A percentile compares a stretch with the other conserved stretches of the same genome.
Evolutionary conservation across 2,888 invertebrate genomes (phyloP).

Genomic region (Napeogenes sylphis): DNA sequence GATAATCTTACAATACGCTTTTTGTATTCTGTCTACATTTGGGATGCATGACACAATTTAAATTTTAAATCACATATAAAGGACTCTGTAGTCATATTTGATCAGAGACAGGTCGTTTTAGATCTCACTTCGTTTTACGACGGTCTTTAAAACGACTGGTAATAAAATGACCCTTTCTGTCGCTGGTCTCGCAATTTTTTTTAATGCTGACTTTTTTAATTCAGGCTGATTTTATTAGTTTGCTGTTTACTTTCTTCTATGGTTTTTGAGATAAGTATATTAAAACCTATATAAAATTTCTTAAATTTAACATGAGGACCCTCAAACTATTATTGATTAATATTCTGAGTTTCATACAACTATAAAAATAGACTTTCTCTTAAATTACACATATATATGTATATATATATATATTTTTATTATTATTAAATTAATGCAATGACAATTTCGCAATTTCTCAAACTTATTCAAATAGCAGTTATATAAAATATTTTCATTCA

Average conservation of each 20-base stretch:
- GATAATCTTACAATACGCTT: too few relatives aligned
- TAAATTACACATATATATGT: too few relatives aligned
- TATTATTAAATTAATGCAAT: too few relatives aligned
- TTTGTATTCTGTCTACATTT: neutral
- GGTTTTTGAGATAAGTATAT: neutral
- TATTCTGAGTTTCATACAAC: too few relatives aligned
- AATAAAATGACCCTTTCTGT: slow-evolving; percentile 29
- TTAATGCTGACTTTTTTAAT: slow-evolving; percentile 16
- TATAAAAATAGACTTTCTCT: too few relatives aligned
- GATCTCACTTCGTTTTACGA: slow-evolving; percentile 41
- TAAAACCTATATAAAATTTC: too few relatives aligned
- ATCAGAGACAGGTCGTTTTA: slow-evolving; percentile 19
- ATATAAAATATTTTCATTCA: too few relatives aligned
- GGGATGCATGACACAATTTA: slow-evolving; percentile 8
- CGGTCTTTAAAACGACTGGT: slow-evolving; percentile 38
- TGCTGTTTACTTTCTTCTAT: neutral
- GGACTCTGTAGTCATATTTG: slow-evolving; percentile 7
- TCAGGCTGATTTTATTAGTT: neutral
- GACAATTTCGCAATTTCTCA: too few relatives aligned
- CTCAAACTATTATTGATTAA: too few relatives aligned
- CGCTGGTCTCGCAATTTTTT: slow-evolving; percentile 29
- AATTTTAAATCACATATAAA: slow-evolving; percentile 11
- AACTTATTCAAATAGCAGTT: too few relatives aligned
- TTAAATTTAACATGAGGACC: too few relatives aligned
- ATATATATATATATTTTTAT: too few relatives aligned